A percentile compares a stretch with the other conserved stretches of the same genome.
phyloP scores from a whole-genome alignment of 2,888 invertebrate species.

The Apamea crenata region DNA sequence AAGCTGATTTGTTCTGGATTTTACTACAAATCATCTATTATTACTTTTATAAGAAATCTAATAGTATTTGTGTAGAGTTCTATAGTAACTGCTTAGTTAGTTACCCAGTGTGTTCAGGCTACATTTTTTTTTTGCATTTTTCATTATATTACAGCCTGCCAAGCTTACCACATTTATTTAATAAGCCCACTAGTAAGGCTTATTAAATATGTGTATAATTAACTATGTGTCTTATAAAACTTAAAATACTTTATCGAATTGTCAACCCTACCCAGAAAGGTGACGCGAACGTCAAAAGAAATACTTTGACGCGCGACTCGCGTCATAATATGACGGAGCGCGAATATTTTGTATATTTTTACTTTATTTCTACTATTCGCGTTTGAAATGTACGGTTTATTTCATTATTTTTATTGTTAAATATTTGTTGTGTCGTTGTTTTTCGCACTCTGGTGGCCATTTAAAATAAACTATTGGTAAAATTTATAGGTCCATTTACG shows the following conservation, averaged over 20 bases:
- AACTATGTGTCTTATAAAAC: neutral
- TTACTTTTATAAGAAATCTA: no score
- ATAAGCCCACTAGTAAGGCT: no score
- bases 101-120: no score
- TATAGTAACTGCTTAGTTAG: neutral
- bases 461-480: neutral
- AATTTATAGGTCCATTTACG: neutral
- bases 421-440: slow-evolving; percentile 39
- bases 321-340: slow-evolving; percentile 50
- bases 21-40: neutral
- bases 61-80: neutral
- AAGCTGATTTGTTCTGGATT: neutral
- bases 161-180: no score
- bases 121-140: no score
- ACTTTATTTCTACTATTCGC: slow-evolving; percentile 45
- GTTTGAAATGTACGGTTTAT: slow-evolving; percentile 22
- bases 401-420: slow-evolving; percentile 35
- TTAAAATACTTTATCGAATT: neutral
- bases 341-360: slow-evolving; percentile 64
- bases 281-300: slow-evolving; percentile 62
- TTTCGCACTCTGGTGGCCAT: neutral
- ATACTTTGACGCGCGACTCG: slow-evolving; percentile 69
- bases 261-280: slow-evolving; percentile 63
- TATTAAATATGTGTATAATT: no score
- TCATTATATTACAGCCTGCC: no score